phyloP scores from a whole-genome alignment of 2,113 vertebrate species.

The Triplophysa dalaica region DNA sequence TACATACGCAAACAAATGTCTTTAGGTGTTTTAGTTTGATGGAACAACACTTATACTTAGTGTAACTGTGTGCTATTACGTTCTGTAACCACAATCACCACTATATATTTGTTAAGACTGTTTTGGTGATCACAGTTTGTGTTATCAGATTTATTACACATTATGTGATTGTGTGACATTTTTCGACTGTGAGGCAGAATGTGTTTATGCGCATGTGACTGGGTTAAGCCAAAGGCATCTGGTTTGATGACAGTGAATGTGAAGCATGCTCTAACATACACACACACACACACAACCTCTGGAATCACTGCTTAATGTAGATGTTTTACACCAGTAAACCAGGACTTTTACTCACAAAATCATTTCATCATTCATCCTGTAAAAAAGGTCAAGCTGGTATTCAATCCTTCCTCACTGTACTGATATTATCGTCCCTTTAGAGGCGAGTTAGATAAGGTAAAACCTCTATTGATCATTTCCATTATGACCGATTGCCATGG shows the following conservation, averaged over 20 bases:
- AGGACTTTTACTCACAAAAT: conserved; percentile 17
- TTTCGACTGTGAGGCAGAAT: conserved; percentile 9
- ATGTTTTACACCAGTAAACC: conserved; percentile 24
- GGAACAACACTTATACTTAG: neutral
- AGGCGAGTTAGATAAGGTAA: neutral
- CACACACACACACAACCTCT: conserved; percentile 25
- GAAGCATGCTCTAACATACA: conserved; percentile 30
- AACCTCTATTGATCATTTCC: neutral
- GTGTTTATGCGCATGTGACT: conserved; percentile 36
- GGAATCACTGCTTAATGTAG: conserved; percentile 42
- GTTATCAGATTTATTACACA: neutral
- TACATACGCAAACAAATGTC: neutral
- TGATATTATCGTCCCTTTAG: conserved; percentile 2
- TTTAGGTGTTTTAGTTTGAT: neutral
- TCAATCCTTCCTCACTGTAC: conserved; percentile 2
- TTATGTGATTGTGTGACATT: conserved; percentile 6
- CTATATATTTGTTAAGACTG: neutral
- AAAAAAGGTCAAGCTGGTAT: conserved; percentile 6
- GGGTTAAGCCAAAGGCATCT: conserved; percentile 23
- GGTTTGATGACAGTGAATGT: conserved; percentile 36
- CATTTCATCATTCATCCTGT: conserved; percentile 24
- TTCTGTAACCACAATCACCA: neutral
- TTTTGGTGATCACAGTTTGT: neutral
- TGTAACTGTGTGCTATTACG: neutral
- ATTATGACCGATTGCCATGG: too few species aligned